These are phyloP conservation scores for Pogona vitticeps DNA, from an alignment of 2,113 vertebrate genomes.

Conservation along the genomic window DNA sequence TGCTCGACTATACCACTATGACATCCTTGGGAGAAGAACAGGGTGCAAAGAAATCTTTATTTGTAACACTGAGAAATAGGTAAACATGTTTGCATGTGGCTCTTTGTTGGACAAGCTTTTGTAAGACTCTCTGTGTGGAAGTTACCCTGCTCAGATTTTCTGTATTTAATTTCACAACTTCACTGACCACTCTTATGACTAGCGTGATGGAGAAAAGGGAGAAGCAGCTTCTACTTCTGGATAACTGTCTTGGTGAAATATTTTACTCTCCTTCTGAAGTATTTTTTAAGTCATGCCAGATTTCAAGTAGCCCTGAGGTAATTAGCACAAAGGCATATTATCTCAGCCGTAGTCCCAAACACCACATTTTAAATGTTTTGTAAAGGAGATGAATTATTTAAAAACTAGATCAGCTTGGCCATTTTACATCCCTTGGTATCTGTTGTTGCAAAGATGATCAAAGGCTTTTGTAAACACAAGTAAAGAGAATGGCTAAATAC, in stretches of 20 bases:
- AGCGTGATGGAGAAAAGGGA: no score
- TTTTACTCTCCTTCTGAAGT: neutral
- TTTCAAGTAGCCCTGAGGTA: neutral
- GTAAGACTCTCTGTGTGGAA: neutral
- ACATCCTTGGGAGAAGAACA: neutral
- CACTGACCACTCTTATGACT: no score
- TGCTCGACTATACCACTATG: neutral
- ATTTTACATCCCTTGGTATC: neutral
- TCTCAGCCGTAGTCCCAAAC: neutral
- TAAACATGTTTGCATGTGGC: no score
- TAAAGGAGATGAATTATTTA: neutral
- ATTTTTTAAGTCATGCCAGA: neutral
- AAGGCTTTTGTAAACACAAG: neutral
- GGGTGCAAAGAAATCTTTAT: neutral
- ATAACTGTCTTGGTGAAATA: neutral
- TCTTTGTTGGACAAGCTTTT: neutral
- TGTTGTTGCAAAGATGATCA: neutral
- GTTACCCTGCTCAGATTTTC: neutral
- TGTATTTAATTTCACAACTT: neutral
- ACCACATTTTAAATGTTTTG: neutral
- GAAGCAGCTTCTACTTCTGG: neutral
- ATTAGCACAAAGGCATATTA: neutral
- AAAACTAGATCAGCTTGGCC: no score
- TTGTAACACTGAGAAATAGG: neutral
- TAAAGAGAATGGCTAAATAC: constrained; percentile 19